phyloP scores from a whole-genome alignment of 2,113 vertebrate species.

The Pagrus major region DNA sequence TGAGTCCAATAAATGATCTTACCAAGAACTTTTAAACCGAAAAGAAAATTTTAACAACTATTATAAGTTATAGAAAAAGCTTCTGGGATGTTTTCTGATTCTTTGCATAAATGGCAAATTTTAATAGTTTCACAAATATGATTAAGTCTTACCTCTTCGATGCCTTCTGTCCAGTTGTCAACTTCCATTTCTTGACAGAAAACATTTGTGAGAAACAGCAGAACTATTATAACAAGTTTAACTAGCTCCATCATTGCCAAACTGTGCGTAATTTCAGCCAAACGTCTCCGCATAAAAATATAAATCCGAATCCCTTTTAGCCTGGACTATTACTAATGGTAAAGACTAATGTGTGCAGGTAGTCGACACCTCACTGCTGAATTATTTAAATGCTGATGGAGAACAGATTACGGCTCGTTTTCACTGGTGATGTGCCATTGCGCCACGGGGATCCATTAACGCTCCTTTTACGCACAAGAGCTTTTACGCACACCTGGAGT shows the following conservation, averaged over 20 bases:
- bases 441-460: not conserved
- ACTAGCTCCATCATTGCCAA: slow-evolving; percentile 83
- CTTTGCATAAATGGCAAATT: not conserved
- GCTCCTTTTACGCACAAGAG: not conserved
- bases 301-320: not conserved
- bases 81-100: not conserved
- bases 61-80: too few species aligned
- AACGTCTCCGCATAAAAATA: not conserved
- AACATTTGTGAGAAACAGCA: slow-evolving; percentile 83
- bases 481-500: slow-evolving; percentile 56
- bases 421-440: not conserved
- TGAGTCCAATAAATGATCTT: not conserved
- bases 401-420: not conserved
- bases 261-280: slow-evolving; percentile 10
- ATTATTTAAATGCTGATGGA: not conserved
- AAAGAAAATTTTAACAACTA: too few species aligned
- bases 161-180: slow-evolving; percentile 72
- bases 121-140: not conserved
- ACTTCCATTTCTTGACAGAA: slow-evolving; percentile 81
- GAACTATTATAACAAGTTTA: slow-evolving; percentile 79
- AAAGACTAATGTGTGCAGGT: not conserved
- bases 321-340: not conserved
- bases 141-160: slow-evolving; percentile 42
- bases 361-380: slow-evolving; percentile 6
- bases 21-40: too few species aligned